phyloP scores from a whole-genome alignment of 2,113 vertebrate genomes.

The Xiphorhynchus elegans region DNA sequence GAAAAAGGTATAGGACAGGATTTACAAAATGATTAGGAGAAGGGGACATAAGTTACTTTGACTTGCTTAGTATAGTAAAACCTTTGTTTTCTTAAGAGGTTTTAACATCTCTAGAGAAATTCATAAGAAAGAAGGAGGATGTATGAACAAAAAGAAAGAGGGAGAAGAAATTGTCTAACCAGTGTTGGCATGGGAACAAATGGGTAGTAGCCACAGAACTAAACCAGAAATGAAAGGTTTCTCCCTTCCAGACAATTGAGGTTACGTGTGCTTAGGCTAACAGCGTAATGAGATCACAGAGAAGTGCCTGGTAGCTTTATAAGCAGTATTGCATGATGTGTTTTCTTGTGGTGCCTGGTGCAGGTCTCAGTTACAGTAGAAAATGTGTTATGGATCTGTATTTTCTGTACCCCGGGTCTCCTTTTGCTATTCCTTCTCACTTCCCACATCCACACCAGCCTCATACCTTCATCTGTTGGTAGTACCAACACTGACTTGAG shows the following conservation, averaged over 20 bases:
- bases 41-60: fast-evolving
- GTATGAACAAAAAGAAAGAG: not conserved
- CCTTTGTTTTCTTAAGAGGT: not conserved
- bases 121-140: not conserved
- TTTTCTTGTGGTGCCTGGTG: not conserved
- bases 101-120: not conserved
- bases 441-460: no score
- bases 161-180: not conserved
- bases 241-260: not conserved
- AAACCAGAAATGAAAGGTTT: not conserved
- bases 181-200: not conserved
- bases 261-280: not conserved
- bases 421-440: not conserved
- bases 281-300: not conserved
- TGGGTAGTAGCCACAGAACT: not conserved
- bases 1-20: not conserved
- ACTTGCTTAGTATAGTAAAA: not conserved
- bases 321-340: not conserved
- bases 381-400: not conserved
- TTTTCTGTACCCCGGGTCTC: not conserved
- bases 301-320: fast-evolving
- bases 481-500: not conserved
- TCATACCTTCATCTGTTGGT: not conserved
- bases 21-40: not conserved
- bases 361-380: not conserved